These are phyloP conservation scores for Heloderma charlesbogerti DNA, from an alignment of 2,113 vertebrate species.

Conservation along the genomic window DNA sequence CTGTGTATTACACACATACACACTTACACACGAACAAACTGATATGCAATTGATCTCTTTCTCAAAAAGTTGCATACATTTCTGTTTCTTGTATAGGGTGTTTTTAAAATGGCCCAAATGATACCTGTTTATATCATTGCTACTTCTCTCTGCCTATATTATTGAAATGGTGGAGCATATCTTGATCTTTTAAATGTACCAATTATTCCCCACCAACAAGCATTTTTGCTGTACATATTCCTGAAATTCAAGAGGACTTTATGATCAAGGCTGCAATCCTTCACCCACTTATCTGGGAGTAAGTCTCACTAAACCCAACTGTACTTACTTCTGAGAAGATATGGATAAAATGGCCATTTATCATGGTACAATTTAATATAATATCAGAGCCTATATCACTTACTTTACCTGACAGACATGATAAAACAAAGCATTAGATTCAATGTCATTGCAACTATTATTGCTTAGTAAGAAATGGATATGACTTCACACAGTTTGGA, in stretches of 20 bases:
- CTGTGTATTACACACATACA: not conserved
- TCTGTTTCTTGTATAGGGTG: fast-evolving
- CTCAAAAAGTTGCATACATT: not conserved
- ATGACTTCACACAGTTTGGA: too few relatives aligned
- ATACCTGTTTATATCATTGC: not conserved
- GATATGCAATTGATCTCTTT: not conserved
- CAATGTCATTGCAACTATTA: not conserved
- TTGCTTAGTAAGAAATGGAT: not conserved
- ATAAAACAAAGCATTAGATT: not conserved
- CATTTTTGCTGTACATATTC: not conserved
- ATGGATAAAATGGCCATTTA: too few relatives aligned
- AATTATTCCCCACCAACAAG: not conserved
- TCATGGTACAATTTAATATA: too few relatives aligned
- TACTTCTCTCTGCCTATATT: not conserved
- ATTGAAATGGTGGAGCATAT: not conserved
- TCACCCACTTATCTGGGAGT: too few relatives aligned
- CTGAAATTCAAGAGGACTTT: not conserved
- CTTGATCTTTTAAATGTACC: not conserved
- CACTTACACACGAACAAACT: not conserved
- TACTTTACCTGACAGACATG: not conserved
- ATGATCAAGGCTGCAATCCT: not conserved
- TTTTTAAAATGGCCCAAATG: not conserved
- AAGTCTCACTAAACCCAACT: too few relatives aligned
- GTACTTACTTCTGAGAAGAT: too few relatives aligned
- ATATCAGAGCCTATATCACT: too few relatives aligned